A percentile compares a stretch with the other conserved stretches of the same genome.
Conservation (phyloP, 2,888 invertebrate genomes). For the Zonitis immaculata region DNA sequence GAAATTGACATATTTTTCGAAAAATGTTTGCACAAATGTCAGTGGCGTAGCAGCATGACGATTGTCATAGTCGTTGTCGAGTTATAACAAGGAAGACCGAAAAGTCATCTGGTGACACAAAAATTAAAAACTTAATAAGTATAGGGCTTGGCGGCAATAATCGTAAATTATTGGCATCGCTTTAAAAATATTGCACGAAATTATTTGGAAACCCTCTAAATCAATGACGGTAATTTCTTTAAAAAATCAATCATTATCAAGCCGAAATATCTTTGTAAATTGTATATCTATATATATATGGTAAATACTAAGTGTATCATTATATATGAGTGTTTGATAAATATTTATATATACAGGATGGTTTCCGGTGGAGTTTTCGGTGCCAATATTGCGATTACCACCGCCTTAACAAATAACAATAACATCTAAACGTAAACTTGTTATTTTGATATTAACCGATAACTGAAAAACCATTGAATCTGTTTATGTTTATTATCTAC, state of each 20-base stretch:
- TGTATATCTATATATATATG: background rate
- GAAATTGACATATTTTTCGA: conserved; percentile 31
- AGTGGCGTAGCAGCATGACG: conserved; percentile 39
- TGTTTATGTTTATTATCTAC: conserved; percentile 50
- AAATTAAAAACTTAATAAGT: conserved; percentile 47
- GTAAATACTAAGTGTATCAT: background rate
- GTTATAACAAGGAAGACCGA: conserved; percentile 48
- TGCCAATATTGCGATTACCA: conserved; percentile 21
- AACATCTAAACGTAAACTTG: conserved; percentile 49
- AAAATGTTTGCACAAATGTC: conserved; percentile 40
- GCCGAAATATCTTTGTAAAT: conserved; percentile 1
- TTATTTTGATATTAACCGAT: conserved; percentile 40
- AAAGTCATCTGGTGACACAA: conserved; percentile 47
- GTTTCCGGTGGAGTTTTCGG: background rate
- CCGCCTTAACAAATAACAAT: conserved; percentile 48
- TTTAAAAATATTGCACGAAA: conserved; percentile 38
- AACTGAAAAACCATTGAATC: conserved; percentile 51
- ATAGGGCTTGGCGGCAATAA: conserved; percentile 22
- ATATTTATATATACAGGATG: background rate
- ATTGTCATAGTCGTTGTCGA: conserved; percentile 48
- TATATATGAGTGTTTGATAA: background rate
- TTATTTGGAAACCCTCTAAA: conserved; percentile 33
- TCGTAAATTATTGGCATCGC: conserved; percentile 7
- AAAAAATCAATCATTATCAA: background rate
- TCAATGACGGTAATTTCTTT: background rate